Evolutionary conservation across 2,797 vertebrate genomes (phyloP), one percentile per base, ranked within the genome.

Genomic region (Melanotaenia parkinsoni): DNA sequence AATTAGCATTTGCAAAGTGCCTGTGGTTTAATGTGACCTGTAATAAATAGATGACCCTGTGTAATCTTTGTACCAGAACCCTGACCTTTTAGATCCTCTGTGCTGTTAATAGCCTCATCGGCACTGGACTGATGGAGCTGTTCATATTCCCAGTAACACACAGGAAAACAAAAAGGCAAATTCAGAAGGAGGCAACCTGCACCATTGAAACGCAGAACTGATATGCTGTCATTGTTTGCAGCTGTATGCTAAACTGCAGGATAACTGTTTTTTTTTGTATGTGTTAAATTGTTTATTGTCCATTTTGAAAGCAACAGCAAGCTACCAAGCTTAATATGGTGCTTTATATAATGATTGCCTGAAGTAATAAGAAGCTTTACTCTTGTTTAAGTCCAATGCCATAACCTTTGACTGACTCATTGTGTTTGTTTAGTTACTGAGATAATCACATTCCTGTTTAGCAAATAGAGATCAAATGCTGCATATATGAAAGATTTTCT

Each of bases 21-120:
- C 32, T 38, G 35, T 33, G 40, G 54, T 69, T 69, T 51, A 56
- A 79, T 26, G 77, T 58, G 61, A 84, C 37, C 62, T 40, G 72
- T 50, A 67, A 81, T 70, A 83, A 83, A 82, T 68, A 81, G 74
- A 82, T 70, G 77, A 81, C 78, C 74, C 37, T 50, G 11, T 14
- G 56, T 76, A 60, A 58, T 28, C 77, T 50, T 62, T 38, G 32
- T 4, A 43, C 22, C 64, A 4, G 58, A 54, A 16, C 33, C 24
- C 38, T 5, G 79, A 89, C 81, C 81, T 84, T 70, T 74, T 63
- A 76, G 70, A 63, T 66, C 63, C 67, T 78, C 76, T 30, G 57
- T 38, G 63, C 83, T 18, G 70, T 66, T 85, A 82, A 83, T 79
- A 76, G 75, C 63, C 75, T 84, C 65, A 11, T 20, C 72, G 84